Evolutionary conservation across 2,797 vertebrate genomes (phyloP).

Genomic region (Pogoniulus pusillus): DNA sequence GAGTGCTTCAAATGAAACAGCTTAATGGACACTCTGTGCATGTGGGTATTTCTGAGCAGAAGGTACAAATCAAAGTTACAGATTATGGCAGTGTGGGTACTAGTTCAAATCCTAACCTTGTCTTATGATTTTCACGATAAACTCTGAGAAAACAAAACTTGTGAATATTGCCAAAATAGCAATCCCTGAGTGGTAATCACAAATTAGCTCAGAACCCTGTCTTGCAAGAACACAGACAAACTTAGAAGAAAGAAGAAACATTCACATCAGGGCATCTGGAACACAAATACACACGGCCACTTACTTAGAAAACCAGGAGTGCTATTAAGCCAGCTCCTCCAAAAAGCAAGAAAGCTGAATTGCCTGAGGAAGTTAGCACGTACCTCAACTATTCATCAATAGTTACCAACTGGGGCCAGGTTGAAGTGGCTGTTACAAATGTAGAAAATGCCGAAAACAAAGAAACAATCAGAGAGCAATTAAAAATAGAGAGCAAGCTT

Average conservation of each 20-base stretch:
- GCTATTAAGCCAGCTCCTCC: background rate
- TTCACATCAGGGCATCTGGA: background rate
- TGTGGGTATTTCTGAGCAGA: background rate
- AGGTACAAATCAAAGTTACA: background rate
- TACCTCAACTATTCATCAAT: background rate
- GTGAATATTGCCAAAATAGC: background rate
- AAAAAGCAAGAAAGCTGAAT: background rate
- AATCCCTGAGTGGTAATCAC: background rate
- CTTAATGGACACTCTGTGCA: background rate
- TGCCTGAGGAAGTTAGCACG: background rate
- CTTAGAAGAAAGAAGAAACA: background rate
- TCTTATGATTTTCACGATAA: slow-evolving; percentile 1
- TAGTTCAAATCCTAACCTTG: background rate
- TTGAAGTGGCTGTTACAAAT: background rate
- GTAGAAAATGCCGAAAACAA: background rate
- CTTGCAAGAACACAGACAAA: background rate
- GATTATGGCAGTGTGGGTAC: background rate
- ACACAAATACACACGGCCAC: background rate
- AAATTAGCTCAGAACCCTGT: background rate
- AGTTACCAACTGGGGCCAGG: background rate
- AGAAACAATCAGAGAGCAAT: background rate
- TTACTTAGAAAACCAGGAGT: background rate
- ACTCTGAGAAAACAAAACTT: background rate
- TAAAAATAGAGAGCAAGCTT: background rate
- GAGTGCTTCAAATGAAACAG: background rate